phyloP scores from a whole-genome alignment of 2,113 vertebrate genomes.

The Naja naja region DNA sequence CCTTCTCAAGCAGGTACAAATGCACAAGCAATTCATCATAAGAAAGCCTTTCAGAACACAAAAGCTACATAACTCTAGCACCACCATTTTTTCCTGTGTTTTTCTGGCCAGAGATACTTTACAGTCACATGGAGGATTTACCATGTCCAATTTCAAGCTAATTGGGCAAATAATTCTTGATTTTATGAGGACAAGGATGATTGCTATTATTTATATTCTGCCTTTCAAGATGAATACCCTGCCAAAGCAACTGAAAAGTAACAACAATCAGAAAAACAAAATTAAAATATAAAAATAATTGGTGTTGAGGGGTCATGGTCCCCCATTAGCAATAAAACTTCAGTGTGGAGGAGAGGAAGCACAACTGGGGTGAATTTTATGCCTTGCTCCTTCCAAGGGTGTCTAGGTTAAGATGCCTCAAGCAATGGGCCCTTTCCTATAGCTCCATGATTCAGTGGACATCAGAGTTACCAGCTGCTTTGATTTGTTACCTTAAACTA shows the following conservation, averaged over 20 bases:
- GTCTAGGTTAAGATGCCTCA: conserved; percentile 8
- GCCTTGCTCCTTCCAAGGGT: background rate
- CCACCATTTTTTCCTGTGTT: background rate
- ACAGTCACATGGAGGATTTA: background rate
- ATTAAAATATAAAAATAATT: background rate
- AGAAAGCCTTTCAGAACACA: background rate
- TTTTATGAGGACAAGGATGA: background rate
- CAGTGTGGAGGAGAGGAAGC: background rate
- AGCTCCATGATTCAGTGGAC: background rate
- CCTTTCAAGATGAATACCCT: background rate
- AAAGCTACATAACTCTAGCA: background rate
- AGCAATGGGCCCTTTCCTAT: conserved; percentile 42
- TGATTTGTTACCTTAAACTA: background rate
- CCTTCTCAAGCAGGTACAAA: background rate
- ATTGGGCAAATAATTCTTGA: background rate
- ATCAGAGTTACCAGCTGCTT: background rate
- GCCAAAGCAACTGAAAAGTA: background rate
- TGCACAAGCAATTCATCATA: background rate
- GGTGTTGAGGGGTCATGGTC: rapidly evolving
- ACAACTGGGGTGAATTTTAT: background rate
- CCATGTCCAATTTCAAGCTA: background rate
- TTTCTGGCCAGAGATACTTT: background rate
- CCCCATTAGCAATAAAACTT: background rate
- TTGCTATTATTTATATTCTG: background rate
- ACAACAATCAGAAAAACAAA: background rate